Evolutionary conservation across 2,797 vertebrate genomes (phyloP), one percentile per base, ranked within the genome.

Genomic region (Clarias platycephalus): DNA sequence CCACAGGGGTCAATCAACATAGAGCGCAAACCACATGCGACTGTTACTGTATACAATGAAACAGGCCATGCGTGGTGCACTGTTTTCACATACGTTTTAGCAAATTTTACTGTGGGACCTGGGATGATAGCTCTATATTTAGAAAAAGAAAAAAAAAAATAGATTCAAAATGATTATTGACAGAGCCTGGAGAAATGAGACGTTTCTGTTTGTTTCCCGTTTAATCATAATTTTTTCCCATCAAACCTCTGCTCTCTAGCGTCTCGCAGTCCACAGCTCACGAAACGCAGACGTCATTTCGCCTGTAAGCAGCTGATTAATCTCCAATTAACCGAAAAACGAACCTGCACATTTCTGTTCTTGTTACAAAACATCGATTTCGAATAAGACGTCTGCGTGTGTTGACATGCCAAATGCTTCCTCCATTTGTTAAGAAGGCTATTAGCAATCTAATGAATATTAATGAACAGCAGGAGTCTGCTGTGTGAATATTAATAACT

Each of bases 401-500:
- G 62, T 53, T 64, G 78, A 22, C 62, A 67, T 31, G 44, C 26
- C 78, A 31, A 28, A 31, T 67, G 34, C 58, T n/a, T 78, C 22
- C 18, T 24, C 37, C 40, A 8, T 63, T 74, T n/a, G 40, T 74
- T 40, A 80, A 31, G 63, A 67, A 53, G 26, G 63, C 78, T 67
- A 55, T 80, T 80, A 66, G 63, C 62, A 64, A 53, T 22, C 40
- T 53, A 80, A 66, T 66, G 63, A 31, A 66, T 80, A 66, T 80
- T 53, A 80, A 24, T n/a, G 15, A 28, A 2, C 67, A 82, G 55
- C 68, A 26, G 57, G 68, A 68, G n/a, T 60, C 67, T 44, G 67
- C 55, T 66, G 66, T 80, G 66, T 80, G 44, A 79, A 79, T 79
- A 79, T 79, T 79, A 80, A 80, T 78, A 60, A 34, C 55, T 16